Conservation (phyloP, 2,888 invertebrate species). For the Clusia tigrina region DNA sequence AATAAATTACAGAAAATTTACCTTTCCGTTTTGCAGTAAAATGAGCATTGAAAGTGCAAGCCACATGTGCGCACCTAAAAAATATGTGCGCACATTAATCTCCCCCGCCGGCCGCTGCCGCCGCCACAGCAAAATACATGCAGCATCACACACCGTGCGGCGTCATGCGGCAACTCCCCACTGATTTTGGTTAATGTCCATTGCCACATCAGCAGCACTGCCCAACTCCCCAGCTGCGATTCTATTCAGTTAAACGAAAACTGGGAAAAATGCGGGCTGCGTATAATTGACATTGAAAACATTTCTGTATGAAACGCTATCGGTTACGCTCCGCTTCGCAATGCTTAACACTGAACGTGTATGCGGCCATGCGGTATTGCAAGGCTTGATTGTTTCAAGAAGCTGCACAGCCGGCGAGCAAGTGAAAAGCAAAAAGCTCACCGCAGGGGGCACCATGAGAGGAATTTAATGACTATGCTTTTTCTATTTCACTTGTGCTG, state of each 20-base stretch:
- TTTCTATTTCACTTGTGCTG: no score
- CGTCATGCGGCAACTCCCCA: neutral
- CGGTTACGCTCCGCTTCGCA: neutral
- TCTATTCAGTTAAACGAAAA: no score
- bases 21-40: neutral
- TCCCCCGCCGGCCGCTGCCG: neutral
- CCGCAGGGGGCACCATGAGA: conserved; percentile 24
- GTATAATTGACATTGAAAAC: conserved; percentile 55
- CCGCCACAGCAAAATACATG: neutral
- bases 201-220: neutral
- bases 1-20: no score
- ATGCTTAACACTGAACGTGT: neutral
- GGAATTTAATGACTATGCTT: neutral
- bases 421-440: conserved; percentile 24
- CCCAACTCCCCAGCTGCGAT: neutral
- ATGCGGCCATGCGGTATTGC: neutral
- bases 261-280: conserved; percentile 20
- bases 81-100: conserved; percentile 18
- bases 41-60: no score
- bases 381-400: neutral
- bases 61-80: conserved; percentile 19
- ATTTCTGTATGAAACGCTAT: conserved; percentile 40
- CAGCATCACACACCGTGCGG: neutral
- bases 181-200: neutral
- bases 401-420: neutral